These are phyloP conservation scores for Oreochromis tanganicae DNA, from an alignment of 2,113 vertebrate genomes.

Conservation along the genomic window DNA sequence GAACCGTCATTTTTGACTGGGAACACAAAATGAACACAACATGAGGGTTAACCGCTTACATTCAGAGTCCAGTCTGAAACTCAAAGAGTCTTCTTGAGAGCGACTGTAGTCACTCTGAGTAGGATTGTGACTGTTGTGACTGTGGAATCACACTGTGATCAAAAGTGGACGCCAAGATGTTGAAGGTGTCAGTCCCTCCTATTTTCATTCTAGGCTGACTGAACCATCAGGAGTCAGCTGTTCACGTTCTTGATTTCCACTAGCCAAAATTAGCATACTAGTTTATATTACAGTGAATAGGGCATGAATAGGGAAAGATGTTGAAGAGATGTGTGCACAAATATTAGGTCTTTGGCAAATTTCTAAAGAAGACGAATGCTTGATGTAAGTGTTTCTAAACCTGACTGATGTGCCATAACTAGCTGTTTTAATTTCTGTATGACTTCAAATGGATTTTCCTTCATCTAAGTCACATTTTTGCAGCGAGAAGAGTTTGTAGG, in stretches of 20 bases:
- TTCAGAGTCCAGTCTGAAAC: not conserved
- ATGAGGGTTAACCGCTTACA: not conserved
- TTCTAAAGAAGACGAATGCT: not conserved
- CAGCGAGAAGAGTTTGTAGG: not conserved
- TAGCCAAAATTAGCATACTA: not conserved
- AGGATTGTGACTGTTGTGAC: not conserved
- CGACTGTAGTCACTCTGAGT: accelerated
- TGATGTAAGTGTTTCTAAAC: not conserved
- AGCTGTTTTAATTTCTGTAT: not conserved
- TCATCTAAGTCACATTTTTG: not conserved
- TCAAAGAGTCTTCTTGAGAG: not conserved
- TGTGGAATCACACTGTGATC: not conserved
- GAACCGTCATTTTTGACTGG: accelerated
- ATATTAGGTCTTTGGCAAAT: not conserved
- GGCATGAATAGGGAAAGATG: not conserved
- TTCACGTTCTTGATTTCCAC: not conserved
- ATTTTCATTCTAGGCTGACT: not conserved
- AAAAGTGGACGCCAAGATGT: not conserved
- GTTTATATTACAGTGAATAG: not conserved
- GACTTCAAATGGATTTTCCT: not conserved
- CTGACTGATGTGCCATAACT: not conserved
- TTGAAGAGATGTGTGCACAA: not conserved
- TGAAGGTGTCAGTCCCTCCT: not conserved
- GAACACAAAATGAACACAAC: not conserved
- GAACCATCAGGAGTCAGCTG: not conserved